These are phyloP conservation scores for Garrulus glandarius DNA, from an alignment of 2,797 vertebrate genomes.

Conservation along the genomic window DNA sequence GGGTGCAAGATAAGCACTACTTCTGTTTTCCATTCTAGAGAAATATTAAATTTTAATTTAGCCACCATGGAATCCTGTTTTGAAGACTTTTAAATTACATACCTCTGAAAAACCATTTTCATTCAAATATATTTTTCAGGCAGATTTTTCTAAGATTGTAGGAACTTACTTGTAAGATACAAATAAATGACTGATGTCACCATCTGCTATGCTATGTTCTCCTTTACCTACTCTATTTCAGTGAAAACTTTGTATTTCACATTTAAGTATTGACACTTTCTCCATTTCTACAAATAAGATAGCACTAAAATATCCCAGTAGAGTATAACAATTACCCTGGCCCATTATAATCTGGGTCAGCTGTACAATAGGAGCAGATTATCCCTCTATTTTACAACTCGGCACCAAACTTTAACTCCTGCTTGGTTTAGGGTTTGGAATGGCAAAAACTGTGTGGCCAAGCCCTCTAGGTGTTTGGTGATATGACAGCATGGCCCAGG, in stretches of 20 bases:
- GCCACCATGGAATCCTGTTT: background rate
- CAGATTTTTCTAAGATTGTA: background rate
- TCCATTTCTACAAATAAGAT: background rate
- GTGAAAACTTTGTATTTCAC: background rate
- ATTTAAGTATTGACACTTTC: background rate
- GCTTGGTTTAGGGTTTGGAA: background rate
- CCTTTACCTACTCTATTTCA: background rate
- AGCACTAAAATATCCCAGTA: background rate
- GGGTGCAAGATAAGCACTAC: background rate
- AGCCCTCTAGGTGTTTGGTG: accelerated
- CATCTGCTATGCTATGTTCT: background rate
- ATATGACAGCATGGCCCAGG: accelerated
- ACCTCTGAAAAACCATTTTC: background rate
- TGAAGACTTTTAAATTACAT: background rate
- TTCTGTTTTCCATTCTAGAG: background rate
- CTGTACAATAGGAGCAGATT: background rate
- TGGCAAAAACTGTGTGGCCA: background rate
- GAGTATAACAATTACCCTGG: background rate
- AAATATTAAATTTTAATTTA: background rate
- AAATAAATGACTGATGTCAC: background rate
- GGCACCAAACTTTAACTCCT: background rate
- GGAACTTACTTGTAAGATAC: background rate
- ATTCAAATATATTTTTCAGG: background rate
- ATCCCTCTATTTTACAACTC: background rate
- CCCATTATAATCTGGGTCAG: background rate